Evolutionary conservation across 2,113 vertebrate species (phyloP), one percentile per base, ranked within the genome.

Genomic region (Bolborhynchus lineola): DNA sequence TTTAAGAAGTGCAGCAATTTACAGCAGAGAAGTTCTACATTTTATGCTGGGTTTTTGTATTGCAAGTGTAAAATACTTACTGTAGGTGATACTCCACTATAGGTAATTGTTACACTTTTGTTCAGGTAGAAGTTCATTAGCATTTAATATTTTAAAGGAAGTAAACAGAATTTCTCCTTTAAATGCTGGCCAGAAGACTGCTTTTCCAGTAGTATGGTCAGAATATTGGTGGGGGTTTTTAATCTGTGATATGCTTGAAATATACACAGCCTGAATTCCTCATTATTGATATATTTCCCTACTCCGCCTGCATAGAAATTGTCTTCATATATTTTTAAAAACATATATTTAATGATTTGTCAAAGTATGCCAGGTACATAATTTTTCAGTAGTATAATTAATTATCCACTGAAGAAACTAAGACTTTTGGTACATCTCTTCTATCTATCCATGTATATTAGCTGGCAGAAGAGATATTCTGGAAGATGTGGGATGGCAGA

Each of bases 171-270:
- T 88, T 90, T 93, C 24, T 88, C 17, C 49, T 83, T 86, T 55
- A 86, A 46, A 23, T 83, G 31, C 55, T 86, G 52, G 2, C 33
- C 29, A 83, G 47, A 60, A 83, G 16, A 28, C 52, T 86, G 9
- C 16, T 71, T 90, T 87, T 63, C 31, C n/a, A 50, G 11, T 59
- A 53, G 6, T 59, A 33, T 11, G 60, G 7, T 49, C 37, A 76
- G 35, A 65, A 69, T 86, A 47, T 9, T 75, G 37, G 6, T 59
- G 57, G 1, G 0, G 0, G 2, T 5, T 35, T 60, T 77, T 65
- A 62, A 78, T 70, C 19, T 13, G 25, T 23, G 13, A 41, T 53
- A 33, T 14, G 13, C 20, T 64, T 77, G 69, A 71, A 92, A 63
- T 47, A 68, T 14, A 78, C 49, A 53, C 37, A 60, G 11, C 13